These are phyloP conservation scores for Drosophila picticornis DNA, from an alignment of 2,888 invertebrate genomes.

Conservation along the genomic window DNA sequence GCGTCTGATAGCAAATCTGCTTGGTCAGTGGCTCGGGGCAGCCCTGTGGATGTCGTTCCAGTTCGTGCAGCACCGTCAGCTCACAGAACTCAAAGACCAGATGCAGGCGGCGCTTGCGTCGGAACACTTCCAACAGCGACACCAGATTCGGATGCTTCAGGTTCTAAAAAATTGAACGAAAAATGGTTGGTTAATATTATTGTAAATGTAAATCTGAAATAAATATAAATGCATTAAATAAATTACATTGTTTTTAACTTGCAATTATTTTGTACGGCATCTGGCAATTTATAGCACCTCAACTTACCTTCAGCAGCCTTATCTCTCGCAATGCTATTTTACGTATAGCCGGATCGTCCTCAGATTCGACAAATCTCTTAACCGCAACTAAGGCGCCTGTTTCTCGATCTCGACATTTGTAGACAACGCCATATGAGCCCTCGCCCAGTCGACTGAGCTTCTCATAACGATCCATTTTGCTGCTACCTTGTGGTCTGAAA, in stretches of 20 bases:
- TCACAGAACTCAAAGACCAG: slow-evolving; percentile 99
- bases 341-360: slow-evolving; percentile 97
- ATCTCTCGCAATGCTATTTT: slow-evolving; percentile 98
- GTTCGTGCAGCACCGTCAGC: slow-evolving; percentile 97
- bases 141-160: slow-evolving; percentile 99
- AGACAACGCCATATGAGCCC: slow-evolving; percentile 90
- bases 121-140: slow-evolving; percentile 98
- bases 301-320: slow-evolving; percentile 93
- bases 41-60: slow-evolving; percentile 97
- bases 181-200: neutral
- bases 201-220: neutral
- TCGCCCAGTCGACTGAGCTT: slow-evolving; percentile 97
- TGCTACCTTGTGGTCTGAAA: slow-evolving; percentile 92
- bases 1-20: slow-evolving; percentile 97
- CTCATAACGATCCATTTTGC: slow-evolving; percentile 97
- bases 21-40: slow-evolving; percentile 96
- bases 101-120: slow-evolving; percentile 97
- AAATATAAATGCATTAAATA: neutral
- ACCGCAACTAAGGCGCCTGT: slow-evolving; percentile 98
- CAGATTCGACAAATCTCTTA: slow-evolving; percentile 98
- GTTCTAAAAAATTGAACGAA: slow-evolving; percentile 89
- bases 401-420: slow-evolving; percentile 97
- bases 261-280: neutral
- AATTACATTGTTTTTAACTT: neutral
- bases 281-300: accelerated